Evolutionary conservation across 2,113 vertebrate genomes (phyloP), one percentile per base, ranked within the genome.

Genomic region (Chroicocephalus ridibundus): DNA sequence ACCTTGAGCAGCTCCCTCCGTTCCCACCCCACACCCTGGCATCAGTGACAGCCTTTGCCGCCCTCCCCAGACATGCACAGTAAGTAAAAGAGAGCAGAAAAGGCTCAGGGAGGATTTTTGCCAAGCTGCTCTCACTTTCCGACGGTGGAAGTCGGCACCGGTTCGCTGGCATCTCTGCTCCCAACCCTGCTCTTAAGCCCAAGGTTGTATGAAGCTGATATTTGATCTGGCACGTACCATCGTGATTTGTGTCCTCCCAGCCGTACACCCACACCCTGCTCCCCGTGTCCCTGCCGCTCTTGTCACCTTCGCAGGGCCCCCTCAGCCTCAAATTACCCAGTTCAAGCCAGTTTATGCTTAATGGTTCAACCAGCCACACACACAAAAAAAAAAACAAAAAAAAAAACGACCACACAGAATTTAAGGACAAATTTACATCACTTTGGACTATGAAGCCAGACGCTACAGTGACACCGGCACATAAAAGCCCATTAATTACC

Each of bases 1-100:
- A 93, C 76, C 94, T 95, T 68, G 44, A 87, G 66, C 88, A 77
- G 72, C 66, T 91, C 54, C 26, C 46, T 94, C 80, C 12, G 2
- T 42, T 49, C 47, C 46, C 81, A 58, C 47, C 82, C 88, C 70
- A 42, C 5, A 11, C n/a, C 57, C 71, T 12, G 20, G 86, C 94
- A 76, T 9, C 58, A 54, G 69, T 4, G 24, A 44, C 91, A 72
- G 66, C 77, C 65, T 90, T 72, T 32, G 9, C 82, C 9, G 4
- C 36, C 22, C 6, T 46, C 61, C 47, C 76, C 15, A 7, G 71
- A 36, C 47, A 42, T 1, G 1, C 27, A 44, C 34, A 32, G 55
- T 68, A 36, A 78, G 31, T 19, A 47, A 82, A 90, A 54, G 18
- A 32, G 38, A 82, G n/a, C 26, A 65, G 75, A 62, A 65, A 58